phyloP scores from a whole-genome alignment of 2,797 vertebrate genomes.

The Lepus townsendii region DNA sequence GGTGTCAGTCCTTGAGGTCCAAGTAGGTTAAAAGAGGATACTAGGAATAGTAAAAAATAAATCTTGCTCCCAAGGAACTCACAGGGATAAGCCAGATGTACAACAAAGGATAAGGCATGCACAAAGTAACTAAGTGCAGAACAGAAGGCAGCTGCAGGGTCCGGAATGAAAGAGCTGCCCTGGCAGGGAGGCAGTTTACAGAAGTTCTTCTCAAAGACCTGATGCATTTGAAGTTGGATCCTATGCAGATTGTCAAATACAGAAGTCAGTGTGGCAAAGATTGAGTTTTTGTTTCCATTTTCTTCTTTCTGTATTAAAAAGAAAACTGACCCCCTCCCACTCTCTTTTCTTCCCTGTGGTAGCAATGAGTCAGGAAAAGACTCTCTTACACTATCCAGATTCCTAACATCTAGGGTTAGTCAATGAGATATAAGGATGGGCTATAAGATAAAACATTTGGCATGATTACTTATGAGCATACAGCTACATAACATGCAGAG shows the following conservation, averaged over 20 bases:
- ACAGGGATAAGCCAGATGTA: neutral
- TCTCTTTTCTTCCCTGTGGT: neutral
- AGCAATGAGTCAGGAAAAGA: neutral
- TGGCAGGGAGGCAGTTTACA: neutral
- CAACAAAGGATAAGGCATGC: neutral
- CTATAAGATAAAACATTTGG: neutral
- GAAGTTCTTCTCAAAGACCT: neutral
- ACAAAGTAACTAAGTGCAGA: neutral
- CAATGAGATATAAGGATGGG: neutral
- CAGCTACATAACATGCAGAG: neutral
- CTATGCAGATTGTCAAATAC: neutral
- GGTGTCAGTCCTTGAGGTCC: neutral
- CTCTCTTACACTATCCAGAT: neutral
- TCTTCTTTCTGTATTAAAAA: neutral
- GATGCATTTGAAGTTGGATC: neutral
- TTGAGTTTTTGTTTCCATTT: neutral
- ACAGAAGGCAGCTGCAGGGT: neutral
- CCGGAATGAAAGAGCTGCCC: neutral
- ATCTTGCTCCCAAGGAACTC: neutral
- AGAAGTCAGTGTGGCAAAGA: neutral
- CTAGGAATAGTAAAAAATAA: neutral
- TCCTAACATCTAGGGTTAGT: neutral
- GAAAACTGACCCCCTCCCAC: accelerated
- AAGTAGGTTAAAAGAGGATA: neutral
- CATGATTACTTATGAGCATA: neutral